These are phyloP conservation scores for Bombyx huttoni DNA, from an alignment of 2,888 invertebrate species.

Conservation along the genomic window DNA sequence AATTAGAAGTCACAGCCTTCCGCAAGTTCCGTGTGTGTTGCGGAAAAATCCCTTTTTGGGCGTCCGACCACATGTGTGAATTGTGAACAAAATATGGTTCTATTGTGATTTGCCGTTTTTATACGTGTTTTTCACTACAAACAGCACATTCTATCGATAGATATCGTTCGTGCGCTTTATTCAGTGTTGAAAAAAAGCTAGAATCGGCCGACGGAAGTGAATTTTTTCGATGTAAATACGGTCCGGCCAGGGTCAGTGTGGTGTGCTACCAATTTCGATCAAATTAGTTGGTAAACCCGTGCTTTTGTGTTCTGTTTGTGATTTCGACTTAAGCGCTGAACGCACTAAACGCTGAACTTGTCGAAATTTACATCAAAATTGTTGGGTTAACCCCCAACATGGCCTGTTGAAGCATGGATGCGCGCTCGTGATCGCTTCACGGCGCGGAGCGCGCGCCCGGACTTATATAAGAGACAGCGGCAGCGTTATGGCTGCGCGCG, in stretches of 20 bases:
- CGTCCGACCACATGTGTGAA: conserved; percentile 78
- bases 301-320: conserved; percentile 32
- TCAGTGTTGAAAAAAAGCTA: conserved; percentile 48
- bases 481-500: conserved; percentile 71
- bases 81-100: conserved; percentile 68
- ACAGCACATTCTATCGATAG: conserved; percentile 37
- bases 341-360: conserved; percentile 36
- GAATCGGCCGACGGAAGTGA: conserved; percentile 61
- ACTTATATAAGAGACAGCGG: conserved; percentile 68
- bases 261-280: conserved; percentile 56
- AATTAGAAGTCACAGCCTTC: conserved; percentile 70
- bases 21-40: conserved; percentile 70
- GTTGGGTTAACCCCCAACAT: conserved; percentile 59
- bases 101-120: conserved; percentile 50
- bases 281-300: conserved; percentile 37
- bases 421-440: conserved; percentile 72
- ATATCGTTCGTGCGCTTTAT: conserved; percentile 43
- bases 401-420: conserved; percentile 67
- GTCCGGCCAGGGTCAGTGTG: conserved; percentile 63
- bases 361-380: conserved; percentile 37
- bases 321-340: conserved; percentile 47
- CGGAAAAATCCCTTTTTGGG: conserved; percentile 78
- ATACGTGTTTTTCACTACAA: conserved; percentile 41
- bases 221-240: conserved; percentile 71
- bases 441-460: conserved; percentile 71